A percentile compares a stretch with the other conserved stretches of the same genome.
Conservation (phyloP, 2,113 vertebrate species). For the Notarius lentiginosus region DNA sequence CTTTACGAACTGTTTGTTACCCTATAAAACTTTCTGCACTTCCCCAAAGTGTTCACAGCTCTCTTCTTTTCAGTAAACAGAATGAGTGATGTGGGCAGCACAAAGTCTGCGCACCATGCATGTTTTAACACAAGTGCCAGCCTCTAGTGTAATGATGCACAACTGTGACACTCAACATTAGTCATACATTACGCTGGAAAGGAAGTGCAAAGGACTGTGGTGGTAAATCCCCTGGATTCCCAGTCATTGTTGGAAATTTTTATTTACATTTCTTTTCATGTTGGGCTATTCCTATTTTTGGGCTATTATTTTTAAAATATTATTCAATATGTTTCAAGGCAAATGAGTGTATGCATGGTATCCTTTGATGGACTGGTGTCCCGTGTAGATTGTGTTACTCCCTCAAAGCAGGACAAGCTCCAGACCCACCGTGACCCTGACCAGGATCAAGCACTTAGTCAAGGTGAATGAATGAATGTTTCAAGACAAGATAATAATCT, state of each 20-base stretch:
- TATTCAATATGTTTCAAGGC: not conserved
- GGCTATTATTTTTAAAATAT: not conserved
- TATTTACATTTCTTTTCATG: not conserved
- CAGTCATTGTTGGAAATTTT: not conserved
- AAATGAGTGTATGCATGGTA: not conserved
- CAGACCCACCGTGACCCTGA: not conserved
- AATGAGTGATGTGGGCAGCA: not conserved
- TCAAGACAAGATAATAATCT: not conserved
- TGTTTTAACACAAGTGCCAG: not conserved
- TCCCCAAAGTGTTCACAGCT: not conserved
- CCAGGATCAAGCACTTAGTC: not conserved
- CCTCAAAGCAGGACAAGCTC: not conserved
- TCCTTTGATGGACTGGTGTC: not conserved
- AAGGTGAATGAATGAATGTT: not conserved
- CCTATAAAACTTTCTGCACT: not conserved
- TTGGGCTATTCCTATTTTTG: not conserved
- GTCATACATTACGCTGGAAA: constrained; percentile 1
- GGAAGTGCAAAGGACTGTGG: not conserved
- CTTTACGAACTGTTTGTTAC: not conserved
- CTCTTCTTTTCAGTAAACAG: not conserved
- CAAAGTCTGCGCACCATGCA: not conserved
- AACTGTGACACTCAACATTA: not conserved
- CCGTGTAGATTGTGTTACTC: not conserved
- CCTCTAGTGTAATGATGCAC: not conserved
- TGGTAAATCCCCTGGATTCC: not conserved